These are phyloP conservation scores for Etheostoma nigrum DNA, from an alignment of 2,797 vertebrate species.

Conservation along the genomic window DNA sequence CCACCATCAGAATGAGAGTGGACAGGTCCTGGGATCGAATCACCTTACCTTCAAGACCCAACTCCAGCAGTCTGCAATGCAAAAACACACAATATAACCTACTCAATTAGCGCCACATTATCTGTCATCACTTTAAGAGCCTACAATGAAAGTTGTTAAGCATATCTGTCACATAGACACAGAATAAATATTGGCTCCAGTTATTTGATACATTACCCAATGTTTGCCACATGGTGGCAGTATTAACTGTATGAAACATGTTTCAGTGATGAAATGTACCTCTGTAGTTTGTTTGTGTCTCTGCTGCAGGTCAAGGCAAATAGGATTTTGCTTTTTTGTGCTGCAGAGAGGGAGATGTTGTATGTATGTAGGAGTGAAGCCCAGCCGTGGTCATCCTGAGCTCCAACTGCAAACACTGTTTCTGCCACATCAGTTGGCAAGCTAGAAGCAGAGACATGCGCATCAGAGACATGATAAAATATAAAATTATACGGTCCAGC, in stretches of 20 bases:
- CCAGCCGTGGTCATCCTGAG: constrained; percentile 83
- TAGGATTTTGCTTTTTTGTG: constrained; percentile 84
- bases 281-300: constrained; percentile 79
- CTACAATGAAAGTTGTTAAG: not conserved
- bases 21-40: constrained; percentile 85
- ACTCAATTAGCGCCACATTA: not conserved
- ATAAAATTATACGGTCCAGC: not conserved
- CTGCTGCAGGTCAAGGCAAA: constrained; percentile 81
- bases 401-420: constrained; percentile 83
- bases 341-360: constrained; percentile 76
- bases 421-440: constrained; percentile 84
- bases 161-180: not conserved
- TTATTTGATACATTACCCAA: not conserved
- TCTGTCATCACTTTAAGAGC: not conserved
- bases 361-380: constrained; percentile 81
- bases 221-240: constrained; percentile 59
- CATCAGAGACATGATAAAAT: constrained; percentile 20
- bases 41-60: constrained; percentile 84
- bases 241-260: constrained; percentile 24
- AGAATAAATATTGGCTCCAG: not conserved
- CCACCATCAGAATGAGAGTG: constrained; percentile 76
- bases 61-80: constrained; percentile 79
- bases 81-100: constrained; percentile 32
- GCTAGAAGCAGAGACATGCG: constrained; percentile 61
- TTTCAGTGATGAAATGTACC: constrained; percentile 53